A percentile compares a stretch with the other conserved stretches of the same genome.
Conservation (phyloP, 2,113 vertebrate species). For the Pelusios castaneus region DNA sequence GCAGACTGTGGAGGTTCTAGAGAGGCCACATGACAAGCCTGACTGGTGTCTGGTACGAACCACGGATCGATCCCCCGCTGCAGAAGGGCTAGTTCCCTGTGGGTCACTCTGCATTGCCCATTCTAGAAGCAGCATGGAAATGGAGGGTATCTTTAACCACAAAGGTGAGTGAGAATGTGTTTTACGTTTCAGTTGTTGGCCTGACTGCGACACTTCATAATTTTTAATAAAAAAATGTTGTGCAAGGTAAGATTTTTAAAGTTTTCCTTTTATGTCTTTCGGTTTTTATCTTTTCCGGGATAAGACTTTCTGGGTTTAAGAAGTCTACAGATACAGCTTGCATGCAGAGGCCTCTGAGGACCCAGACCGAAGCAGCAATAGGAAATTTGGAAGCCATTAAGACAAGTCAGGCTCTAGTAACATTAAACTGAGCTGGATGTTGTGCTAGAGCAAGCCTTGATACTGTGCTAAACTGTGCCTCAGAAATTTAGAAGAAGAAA, state of each 20-base stretch:
- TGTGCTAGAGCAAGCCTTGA: not conserved
- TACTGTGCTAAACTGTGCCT: not conserved
- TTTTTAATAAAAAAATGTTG: not conserved
- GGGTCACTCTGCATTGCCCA: conserved; percentile 97
- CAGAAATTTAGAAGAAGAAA: not conserved
- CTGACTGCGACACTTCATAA: not conserved
- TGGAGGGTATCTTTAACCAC: conserved; percentile 99
- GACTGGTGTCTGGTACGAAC: conserved; percentile 98
- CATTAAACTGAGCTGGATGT: not conserved
- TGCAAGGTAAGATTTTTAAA: rapidly evolving
- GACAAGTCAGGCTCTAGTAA: not conserved
- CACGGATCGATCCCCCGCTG: conserved; percentile 93
- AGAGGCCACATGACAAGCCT: conserved; percentile 93
- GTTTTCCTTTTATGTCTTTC: rapidly evolving
- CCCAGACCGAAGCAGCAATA: not conserved
- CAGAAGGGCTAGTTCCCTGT: conserved; percentile 94
- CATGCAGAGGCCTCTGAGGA: not conserved
- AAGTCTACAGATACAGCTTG: rapidly evolving
- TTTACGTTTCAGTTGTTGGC: not conserved
- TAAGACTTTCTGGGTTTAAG: not conserved
- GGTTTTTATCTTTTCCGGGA: not conserved
- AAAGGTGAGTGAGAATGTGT: conserved; percentile 85
- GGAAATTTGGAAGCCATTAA: not conserved
- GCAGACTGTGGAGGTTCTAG: conserved; percentile 97
- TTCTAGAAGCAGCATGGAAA: conserved; percentile 98